These are phyloP conservation scores for Amblyjoppa proteus DNA, from an alignment of 2,888 invertebrate genomes.

Conservation along the genomic window DNA sequence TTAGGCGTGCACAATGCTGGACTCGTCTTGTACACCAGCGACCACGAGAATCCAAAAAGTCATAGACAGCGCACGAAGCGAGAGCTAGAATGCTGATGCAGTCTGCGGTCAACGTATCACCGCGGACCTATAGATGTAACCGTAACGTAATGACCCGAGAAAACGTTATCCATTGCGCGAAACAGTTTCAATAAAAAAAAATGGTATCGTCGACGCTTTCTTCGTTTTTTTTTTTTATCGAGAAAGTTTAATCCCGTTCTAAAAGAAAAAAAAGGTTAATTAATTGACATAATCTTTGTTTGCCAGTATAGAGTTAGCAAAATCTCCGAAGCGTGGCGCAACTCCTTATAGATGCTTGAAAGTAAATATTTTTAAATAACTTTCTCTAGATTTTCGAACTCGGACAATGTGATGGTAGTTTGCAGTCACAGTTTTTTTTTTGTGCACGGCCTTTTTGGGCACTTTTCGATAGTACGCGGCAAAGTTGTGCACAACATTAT, in stretches of 20 bases:
- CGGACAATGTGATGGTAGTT: no score
- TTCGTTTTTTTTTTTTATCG: not conserved
- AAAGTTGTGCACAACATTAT: no score
- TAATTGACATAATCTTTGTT: no score
- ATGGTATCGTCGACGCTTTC: not conserved
- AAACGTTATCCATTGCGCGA: not conserved
- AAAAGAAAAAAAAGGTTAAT: no score
- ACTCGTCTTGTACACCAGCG: not conserved
- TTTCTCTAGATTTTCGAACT: not conserved
- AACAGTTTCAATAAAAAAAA: not conserved
- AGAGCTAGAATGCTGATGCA: constrained; percentile 1
- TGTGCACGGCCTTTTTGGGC: no score
- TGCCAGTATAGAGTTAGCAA: no score
- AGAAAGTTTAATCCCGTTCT: no score
- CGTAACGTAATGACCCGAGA: not conserved
- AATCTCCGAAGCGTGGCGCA: no score
- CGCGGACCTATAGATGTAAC: not conserved
- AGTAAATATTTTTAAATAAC: no score
- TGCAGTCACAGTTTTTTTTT: no score
- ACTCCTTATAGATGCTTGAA: no score
- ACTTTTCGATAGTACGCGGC: no score
- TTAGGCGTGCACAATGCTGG: not conserved
- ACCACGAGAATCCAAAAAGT: constrained; percentile 40
- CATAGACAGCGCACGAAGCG: constrained; percentile 4
- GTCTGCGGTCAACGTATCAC: constrained; percentile 22